Evolutionary conservation across 2,113 vertebrate species (phyloP).

Genomic region (Sander vitreus): DNA sequence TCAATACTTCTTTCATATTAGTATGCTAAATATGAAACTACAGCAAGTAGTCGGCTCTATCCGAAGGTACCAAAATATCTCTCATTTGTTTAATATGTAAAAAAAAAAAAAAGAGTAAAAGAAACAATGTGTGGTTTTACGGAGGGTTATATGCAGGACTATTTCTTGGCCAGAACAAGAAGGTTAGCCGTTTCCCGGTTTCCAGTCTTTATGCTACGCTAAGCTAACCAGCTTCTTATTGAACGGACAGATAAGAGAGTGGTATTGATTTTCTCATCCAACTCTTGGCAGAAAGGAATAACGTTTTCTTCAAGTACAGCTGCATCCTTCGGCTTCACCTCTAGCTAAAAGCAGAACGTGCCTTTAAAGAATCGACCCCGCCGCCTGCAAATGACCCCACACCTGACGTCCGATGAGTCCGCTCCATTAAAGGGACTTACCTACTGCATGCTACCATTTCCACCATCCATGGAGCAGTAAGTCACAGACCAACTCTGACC

Average conservation of each 20-base stretch:
- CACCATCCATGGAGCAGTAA: background rate
- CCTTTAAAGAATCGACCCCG: background rate
- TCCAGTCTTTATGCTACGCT: no score
- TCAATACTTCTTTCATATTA: background rate
- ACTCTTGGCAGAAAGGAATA: background rate
- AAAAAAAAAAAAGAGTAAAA: no score
- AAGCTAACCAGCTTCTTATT: no score
- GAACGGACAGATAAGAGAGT: background rate
- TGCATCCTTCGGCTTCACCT: background rate
- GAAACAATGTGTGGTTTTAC: no score
- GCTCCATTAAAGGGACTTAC: background rate
- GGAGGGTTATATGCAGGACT: no score
- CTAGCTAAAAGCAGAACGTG: background rate
- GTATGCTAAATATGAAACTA: background rate
- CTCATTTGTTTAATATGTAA: background rate
- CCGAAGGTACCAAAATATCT: background rate
- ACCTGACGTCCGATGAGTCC: background rate
- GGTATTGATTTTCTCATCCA: background rate
- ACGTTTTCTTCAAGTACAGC: background rate
- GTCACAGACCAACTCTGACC: conserved; percentile 14
- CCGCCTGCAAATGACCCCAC: background rate
- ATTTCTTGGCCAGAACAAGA: no score
- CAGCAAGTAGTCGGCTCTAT: background rate
- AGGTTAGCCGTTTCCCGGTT: no score
- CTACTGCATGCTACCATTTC: background rate